A percentile compares a stretch with the other conserved stretches of the same genome.
Evolutionary conservation across 1,140 invertebrate species (phyloP).

Genomic region (Planococcus citri): DNA sequence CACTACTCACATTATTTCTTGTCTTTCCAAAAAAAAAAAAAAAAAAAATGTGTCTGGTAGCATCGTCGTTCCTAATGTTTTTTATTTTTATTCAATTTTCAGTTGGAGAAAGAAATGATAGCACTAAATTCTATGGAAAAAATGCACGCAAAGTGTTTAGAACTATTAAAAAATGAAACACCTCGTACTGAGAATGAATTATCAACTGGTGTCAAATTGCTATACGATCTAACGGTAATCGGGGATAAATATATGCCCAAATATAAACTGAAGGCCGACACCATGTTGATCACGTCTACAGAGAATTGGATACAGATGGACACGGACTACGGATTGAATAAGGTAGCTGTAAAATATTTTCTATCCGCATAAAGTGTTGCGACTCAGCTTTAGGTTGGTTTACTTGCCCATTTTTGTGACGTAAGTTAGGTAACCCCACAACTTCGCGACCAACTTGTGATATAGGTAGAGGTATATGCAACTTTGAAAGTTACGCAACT

Average conservation of each 20-base stretch:
- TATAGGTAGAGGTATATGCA: neutral
- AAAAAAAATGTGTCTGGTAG: too few species aligned
- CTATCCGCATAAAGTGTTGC: too few species aligned
- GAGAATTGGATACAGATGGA: conserved; percentile 59
- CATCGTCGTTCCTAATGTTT: too few species aligned
- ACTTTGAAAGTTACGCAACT: conserved; percentile 25
- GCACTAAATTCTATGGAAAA: conserved; percentile 22
- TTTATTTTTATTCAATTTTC: too few species aligned
- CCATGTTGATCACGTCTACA: conserved; percentile 65
- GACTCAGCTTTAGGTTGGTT: too few species aligned
- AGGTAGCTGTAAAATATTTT: neutral
- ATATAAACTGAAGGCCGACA: conserved; percentile 48
- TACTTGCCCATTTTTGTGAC: too few species aligned
- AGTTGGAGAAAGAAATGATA: conserved; percentile 21
- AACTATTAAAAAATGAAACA: conserved; percentile 16
- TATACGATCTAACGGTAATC: conserved; percentile 60
- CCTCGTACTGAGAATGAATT: conserved; percentile 43
- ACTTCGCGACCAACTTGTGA: too few species aligned
- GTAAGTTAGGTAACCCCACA: too few species aligned
- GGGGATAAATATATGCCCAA: conserved; percentile 57
- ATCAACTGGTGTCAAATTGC: conserved; percentile 48
- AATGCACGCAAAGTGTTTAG: conserved; percentile 16
- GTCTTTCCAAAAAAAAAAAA: too few species aligned
- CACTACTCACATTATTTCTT: too few species aligned
- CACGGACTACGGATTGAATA: conserved; percentile 62